Evolutionary conservation across 2,113 vertebrate species (phyloP), one percentile per base, ranked within the genome.

Genomic region (Takifugu bimaculatus): DNA sequence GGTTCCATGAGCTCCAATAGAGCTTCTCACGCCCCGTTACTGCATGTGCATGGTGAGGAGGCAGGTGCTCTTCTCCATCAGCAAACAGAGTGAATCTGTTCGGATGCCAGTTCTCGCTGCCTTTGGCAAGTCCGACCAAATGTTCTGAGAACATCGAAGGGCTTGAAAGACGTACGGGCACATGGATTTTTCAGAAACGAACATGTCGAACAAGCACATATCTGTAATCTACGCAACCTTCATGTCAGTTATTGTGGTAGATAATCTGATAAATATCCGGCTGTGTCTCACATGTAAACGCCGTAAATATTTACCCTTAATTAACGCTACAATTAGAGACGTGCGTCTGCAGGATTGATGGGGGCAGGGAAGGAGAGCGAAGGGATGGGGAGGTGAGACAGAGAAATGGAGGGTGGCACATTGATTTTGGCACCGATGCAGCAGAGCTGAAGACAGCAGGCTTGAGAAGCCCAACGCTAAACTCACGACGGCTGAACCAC

Each of bases 361-460:
- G 68, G 48, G 20, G 49, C 1, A 9, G 59, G 14, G 28, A n/a
- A 12, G 45, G 29, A 51, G 57, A 72, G 20, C 7, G 39, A 48
- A 13, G 15, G 56, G 26, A 62, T n/a, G 43, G 26, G 55, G 54
- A 68, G 64, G 50, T 20, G 35, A 27, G 55, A 39, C 26, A 53
- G 45, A 60, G 43, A 42, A 26, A 59, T 56, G 27, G 15, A 68
- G 66, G 57, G 58, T 4, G 82, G 68, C 77, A 72, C 70, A 85
- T 86, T 55, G 55, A 81, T 85, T 72, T 64, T 9, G 51, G 75
- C 78, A 51, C 53, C 82, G 85, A 87, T 82, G 72, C 64, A 86
- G 75, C 7, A 13, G 59, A 65, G 64, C 85, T 87, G 85, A 85
- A 76, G 87, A 75, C 77, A 84, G 82, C 84, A 80, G 63, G 72